Evolutionary conservation across 1,140 invertebrate genomes (phyloP).

Genomic region (Neelides sp.): DNA sequence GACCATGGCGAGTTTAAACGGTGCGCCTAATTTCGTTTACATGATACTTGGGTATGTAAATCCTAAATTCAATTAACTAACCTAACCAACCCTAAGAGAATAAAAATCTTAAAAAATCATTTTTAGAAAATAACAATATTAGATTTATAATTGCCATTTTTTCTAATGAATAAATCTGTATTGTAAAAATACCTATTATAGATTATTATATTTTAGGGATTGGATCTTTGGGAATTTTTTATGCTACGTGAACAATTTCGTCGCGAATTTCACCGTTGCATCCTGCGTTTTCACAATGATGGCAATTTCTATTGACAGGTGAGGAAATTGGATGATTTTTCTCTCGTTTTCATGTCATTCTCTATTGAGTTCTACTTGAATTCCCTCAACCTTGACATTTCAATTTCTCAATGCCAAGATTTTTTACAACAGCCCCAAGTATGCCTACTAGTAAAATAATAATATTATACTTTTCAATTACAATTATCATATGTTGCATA

Average conservation of each 20-base stretch:
- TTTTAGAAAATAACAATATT: too few relatives aligned
- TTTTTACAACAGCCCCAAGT: too few relatives aligned
- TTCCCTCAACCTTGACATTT: too few relatives aligned
- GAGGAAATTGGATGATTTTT: too few relatives aligned
- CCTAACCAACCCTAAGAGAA: neutral
- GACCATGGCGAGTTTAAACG: conserved; percentile 39
- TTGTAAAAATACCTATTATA: neutral
- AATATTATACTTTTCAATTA: too few relatives aligned
- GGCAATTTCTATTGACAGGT: conserved; percentile 69
- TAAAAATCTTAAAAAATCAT: neutral
- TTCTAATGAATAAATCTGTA: neutral
- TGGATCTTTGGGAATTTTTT: conserved; percentile 77
- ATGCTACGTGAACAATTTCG: conserved; percentile 78
- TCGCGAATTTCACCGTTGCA: conserved; percentile 72
- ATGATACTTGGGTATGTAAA: conserved; percentile 35
- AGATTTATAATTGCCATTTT: neutral
- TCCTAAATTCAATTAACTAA: neutral
- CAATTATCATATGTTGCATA: too few relatives aligned
- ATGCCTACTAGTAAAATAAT: too few relatives aligned
- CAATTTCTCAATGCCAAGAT: too few relatives aligned
- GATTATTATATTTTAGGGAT: conserved; percentile 37
- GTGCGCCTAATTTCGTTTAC: conserved; percentile 39
- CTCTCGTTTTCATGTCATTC: too few relatives aligned
- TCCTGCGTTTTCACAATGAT: conserved; percentile 83
- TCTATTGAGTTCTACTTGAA: too few relatives aligned